phyloP scores from a whole-genome alignment of 2,113 vertebrate genomes.

The Onychostoma macrolepis region DNA sequence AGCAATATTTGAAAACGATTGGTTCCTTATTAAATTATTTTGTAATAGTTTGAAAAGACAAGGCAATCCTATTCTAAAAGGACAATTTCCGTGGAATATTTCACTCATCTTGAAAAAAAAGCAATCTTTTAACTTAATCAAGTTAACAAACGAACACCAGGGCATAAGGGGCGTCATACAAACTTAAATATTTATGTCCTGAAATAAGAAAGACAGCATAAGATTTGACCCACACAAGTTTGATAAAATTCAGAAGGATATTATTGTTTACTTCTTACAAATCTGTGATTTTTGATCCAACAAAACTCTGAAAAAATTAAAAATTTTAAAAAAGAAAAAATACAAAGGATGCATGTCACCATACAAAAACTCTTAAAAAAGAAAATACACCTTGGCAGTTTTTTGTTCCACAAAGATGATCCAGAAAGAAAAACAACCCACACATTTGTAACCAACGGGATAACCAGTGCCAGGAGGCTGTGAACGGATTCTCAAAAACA shows the following conservation, averaged over 20 bases:
- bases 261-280: constrained; percentile 70
- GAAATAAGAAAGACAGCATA: constrained; percentile 42
- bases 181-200: constrained; percentile 51
- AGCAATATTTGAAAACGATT: constrained; percentile 25
- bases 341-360: constrained; percentile 68
- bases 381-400: constrained; percentile 68
- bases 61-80: constrained; percentile 6
- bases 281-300: constrained; percentile 67
- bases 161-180: background rate
- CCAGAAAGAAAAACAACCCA: constrained; percentile 42
- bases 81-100: constrained; percentile 1
- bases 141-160: constrained; percentile 23
- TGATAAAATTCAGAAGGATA: constrained; percentile 77
- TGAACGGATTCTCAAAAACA: constrained; percentile 43
- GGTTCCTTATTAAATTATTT: constrained; percentile 29
- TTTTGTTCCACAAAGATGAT: constrained; percentile 70
- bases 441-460: constrained; percentile 2
- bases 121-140: background rate
- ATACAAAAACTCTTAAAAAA: constrained; percentile 59
- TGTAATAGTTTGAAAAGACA: background rate
- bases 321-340: constrained; percentile 64
- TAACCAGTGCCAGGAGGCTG: constrained; percentile 43
- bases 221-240: constrained; percentile 69
- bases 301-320: constrained; percentile 59
- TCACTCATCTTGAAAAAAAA: constrained; percentile 15